Conservation (phyloP, 2,113 vertebrate species). For the Hyla sarda region DNA sequence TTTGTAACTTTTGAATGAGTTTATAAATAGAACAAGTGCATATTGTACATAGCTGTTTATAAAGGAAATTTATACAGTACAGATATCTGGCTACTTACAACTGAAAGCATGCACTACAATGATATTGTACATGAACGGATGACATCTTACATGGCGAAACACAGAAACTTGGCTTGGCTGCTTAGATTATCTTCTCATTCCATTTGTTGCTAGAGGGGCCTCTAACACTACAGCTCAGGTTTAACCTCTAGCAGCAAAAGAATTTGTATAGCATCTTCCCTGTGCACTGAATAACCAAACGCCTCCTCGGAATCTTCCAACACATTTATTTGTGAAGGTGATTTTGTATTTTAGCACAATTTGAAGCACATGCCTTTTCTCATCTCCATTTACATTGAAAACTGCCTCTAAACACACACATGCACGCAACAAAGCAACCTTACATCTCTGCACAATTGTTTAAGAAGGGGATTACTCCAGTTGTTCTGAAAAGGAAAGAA, state of each 20-base stretch:
- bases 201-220: conserved; percentile 43
- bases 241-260: conserved; percentile 77
- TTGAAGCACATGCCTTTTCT: conserved; percentile 76
- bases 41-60: conserved; percentile 86
- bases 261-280: conserved; percentile 15
- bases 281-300: conserved; percentile 64
- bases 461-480: conserved; percentile 85
- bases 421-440: conserved; percentile 92
- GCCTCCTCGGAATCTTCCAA: conserved; percentile 64
- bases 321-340: conserved; percentile 58
- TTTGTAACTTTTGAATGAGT: conserved; percentile 72
- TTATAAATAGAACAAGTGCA: conserved; percentile 80
- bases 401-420: conserved; percentile 92
- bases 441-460: conserved; percentile 86
- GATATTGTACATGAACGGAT: conserved; percentile 82
- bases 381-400: conserved; percentile 69
- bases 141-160: conserved; percentile 76
- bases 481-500: conserved; percentile 88
- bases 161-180: conserved; percentile 73
- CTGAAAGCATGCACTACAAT: conserved; percentile 86
- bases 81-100: conserved; percentile 80
- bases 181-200: conserved; percentile 68
- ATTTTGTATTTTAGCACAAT: conserved; percentile 61
- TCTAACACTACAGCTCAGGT: conserved; percentile 50
- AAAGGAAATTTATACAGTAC: conserved; percentile 83